Conservation (phyloP, 2,113 vertebrate genomes). For the Toxostoma redivivum region DNA sequence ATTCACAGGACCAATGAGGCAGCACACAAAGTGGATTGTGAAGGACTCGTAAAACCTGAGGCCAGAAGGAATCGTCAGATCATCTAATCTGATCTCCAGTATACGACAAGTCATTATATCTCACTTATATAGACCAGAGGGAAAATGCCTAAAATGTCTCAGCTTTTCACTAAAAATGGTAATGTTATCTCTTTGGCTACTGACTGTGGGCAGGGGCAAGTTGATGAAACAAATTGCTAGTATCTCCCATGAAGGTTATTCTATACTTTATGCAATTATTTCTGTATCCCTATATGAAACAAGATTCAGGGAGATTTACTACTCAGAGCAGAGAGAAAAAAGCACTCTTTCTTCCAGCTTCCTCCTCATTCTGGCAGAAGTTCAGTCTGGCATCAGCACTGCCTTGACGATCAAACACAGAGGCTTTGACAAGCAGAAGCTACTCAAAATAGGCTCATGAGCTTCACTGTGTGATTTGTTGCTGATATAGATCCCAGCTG, state of each 20-base stretch:
- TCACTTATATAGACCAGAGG: not conserved
- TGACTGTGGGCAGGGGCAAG: not conserved
- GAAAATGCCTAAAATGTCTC: not conserved
- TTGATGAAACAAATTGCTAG: not conserved
- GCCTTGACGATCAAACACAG: accelerated
- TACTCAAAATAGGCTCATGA: not conserved
- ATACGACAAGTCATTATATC: not conserved
- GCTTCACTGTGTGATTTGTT: not conserved
- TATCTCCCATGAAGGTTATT: not conserved
- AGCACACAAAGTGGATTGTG: not conserved
- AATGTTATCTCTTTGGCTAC: not conserved
- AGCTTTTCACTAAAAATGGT: not conserved
- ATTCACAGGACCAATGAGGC: slow-evolving; percentile 23
- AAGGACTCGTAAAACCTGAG: not conserved
- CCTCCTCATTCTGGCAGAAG: not conserved
- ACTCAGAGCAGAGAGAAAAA: not conserved
- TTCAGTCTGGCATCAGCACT: not conserved
- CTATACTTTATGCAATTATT: not conserved
- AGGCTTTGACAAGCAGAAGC: not conserved
- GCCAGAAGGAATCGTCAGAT: not conserved
- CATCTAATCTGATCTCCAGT: not conserved
- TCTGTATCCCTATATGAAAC: not conserved
- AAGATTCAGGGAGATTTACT: not conserved
- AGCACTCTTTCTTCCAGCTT: not conserved
- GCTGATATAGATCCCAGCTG: not conserved